Conservation (phyloP, 1,140 invertebrate species). For the Cryptotermes secundus region DNA sequence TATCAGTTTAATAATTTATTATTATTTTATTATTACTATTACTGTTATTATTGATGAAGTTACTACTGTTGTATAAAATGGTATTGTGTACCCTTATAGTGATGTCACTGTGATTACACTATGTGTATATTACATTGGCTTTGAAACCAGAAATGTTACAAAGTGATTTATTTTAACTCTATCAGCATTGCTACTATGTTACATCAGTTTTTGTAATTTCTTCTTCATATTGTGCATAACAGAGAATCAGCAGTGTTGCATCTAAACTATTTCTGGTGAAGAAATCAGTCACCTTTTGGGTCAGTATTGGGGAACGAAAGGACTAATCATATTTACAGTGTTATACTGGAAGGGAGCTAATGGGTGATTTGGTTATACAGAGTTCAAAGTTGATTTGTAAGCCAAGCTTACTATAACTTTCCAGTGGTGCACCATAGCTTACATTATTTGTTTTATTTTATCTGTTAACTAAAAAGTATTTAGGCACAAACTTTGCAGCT, state of each 20-base stretch:
- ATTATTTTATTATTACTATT: too few species aligned
- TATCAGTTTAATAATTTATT: background rate
- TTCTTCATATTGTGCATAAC: background rate
- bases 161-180: background rate
- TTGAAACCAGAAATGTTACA: background rate
- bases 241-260: background rate
- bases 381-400: background rate
- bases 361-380: background rate
- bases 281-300: conserved; percentile 5
- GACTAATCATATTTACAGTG: background rate
- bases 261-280: background rate
- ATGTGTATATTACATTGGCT: background rate
- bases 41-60: background rate
- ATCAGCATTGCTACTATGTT: background rate
- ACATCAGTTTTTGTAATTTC: background rate
- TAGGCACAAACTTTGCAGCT: conserved; percentile 18
- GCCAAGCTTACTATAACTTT: background rate
- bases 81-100: background rate
- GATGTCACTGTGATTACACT: conserved; percentile 12
- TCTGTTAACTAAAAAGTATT: conserved; percentile 14
- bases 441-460: conserved; percentile 5
- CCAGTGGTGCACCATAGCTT: conserved; percentile 4
- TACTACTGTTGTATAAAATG: background rate
- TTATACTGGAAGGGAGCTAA: background rate
- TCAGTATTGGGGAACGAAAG: background rate